Percentiles rank a stretch among this genome's conserved stretches.
phyloP scores from a whole-genome alignment of 2,888 invertebrate species.

The Oscheius sp. region DNA sequence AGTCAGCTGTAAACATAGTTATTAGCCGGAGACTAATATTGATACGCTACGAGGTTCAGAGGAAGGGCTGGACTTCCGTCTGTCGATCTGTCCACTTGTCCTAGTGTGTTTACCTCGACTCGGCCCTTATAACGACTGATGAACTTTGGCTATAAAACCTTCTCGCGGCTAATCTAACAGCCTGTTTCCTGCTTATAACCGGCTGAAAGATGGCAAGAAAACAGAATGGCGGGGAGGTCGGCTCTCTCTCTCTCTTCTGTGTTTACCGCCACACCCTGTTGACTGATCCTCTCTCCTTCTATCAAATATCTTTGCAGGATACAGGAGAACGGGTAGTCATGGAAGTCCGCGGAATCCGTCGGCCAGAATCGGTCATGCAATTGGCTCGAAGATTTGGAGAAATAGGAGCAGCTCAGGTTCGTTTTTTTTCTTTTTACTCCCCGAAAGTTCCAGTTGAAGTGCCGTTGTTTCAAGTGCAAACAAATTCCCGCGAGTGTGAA shows the following conservation, averaged over 20 bases:
- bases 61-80: not conserved
- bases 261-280: not conserved
- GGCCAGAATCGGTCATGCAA: conserved; percentile 52
- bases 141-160: not conserved
- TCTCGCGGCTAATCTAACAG: conserved; percentile 11
- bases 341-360: conserved; percentile 41
- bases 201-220: conserved; percentile 20
- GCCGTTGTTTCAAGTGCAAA: conserved; percentile 9
- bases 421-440: not conserved
- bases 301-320: conserved; percentile 37
- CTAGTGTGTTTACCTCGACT: conserved; percentile 1
- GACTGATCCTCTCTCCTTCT: not conserved
- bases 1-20: too few species aligned
- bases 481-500: not conserved
- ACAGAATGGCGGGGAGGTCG: not conserved
- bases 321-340: conserved; percentile 41
- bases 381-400: conserved; percentile 51
- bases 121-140: conserved; percentile 12
- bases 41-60: conserved; percentile 3
- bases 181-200: conserved; percentile 26
- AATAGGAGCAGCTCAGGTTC: conserved; percentile 44
- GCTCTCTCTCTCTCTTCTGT: not conserved
- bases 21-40: conserved; percentile 29
- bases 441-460: not conserved
- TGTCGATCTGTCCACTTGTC: conserved; percentile 1